A percentile compares a stretch with the other conserved stretches of the same genome.
Evolutionary conservation across 2,113 vertebrate genomes (phyloP).

Genomic region (Calypte anna): DNA sequence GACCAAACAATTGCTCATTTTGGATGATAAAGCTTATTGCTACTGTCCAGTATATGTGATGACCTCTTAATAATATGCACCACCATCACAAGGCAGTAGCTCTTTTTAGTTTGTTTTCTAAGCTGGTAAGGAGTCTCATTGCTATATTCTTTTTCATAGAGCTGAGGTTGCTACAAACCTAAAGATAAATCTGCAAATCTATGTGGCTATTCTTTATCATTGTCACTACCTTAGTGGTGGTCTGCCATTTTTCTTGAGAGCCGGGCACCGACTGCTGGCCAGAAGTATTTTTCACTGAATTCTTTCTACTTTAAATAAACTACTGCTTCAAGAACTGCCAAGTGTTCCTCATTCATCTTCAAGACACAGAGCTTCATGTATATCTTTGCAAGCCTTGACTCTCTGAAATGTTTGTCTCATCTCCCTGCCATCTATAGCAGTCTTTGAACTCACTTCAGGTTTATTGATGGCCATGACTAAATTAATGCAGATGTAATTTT

Average conservation of each 20-base stretch:
- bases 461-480: conserved; percentile 66
- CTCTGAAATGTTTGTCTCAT: conserved; percentile 65
- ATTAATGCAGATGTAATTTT: conserved; percentile 50
- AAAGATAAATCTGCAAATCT: conserved; percentile 86
- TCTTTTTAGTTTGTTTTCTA: conserved; percentile 33
- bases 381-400: conserved; percentile 62
- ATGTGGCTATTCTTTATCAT: conserved; percentile 83
- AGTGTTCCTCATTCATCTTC: conserved; percentile 88
- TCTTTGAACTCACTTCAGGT: conserved; percentile 59
- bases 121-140: background rate
- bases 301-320: conserved; percentile 93
- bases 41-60: background rate
- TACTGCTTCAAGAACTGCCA: conserved; percentile 82
- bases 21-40: conserved; percentile 39
- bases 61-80: conserved; percentile 6
- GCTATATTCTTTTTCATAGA: conserved; percentile 26
- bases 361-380: conserved; percentile 53
- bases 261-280: conserved; percentile 86
- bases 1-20: conserved; percentile 6
- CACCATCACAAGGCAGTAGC: background rate
- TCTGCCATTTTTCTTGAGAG: conserved; percentile 86
- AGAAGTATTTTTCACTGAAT: conserved; percentile 89
- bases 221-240: conserved; percentile 84
- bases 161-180: conserved; percentile 64
- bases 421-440: conserved; percentile 49